Percentiles rank a stretch among this genome's conserved stretches.
phyloP scores from a whole-genome alignment of 2,113 vertebrate species.

The Mola mola region DNA sequence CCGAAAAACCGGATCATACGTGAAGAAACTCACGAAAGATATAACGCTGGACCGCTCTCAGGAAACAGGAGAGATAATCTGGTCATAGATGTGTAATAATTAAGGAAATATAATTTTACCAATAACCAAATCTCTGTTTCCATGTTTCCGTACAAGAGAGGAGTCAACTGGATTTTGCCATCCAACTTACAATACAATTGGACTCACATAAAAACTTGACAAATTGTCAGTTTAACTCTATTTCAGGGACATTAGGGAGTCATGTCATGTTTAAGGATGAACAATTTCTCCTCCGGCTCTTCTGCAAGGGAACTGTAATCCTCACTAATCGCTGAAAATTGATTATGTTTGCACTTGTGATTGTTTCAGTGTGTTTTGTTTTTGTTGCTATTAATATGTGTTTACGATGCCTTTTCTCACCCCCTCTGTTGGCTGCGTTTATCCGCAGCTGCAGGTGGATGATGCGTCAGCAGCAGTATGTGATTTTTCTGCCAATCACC shows the following conservation, averaged over 20 bases:
- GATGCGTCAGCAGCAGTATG: conserved; percentile 41
- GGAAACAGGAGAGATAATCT: too few relatives aligned
- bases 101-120: too few relatives aligned
- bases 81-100: too few relatives aligned
- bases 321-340: conserved; percentile 45
- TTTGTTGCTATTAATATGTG: conserved; percentile 6
- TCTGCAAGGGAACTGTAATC: conserved; percentile 45
- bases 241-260: conserved; percentile 1
- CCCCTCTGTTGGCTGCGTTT: conserved; percentile 12
- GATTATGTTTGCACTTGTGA: conserved; percentile 42
- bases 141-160: too few relatives aligned
- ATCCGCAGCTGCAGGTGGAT: conserved; percentile 51
- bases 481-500: conserved; percentile 45
- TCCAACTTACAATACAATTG: background rate
- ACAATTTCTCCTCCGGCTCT: conserved; percentile 15
- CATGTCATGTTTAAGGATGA: conserved; percentile 19
- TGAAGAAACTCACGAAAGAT: too few relatives aligned
- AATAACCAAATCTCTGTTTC: too few relatives aligned
- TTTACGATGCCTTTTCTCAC: background rate
- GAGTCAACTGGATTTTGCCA: too few relatives aligned
- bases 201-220: conserved; percentile 9
- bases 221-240: conserved; percentile 25
- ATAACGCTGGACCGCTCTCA: too few relatives aligned
- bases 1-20: too few relatives aligned
- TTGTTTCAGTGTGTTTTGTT: conserved; percentile 19